Evolutionary conservation across 2,888 invertebrate genomes (phyloP), one percentile per base, ranked within the genome.

Genomic region (Drosophila ustulata): DNA sequence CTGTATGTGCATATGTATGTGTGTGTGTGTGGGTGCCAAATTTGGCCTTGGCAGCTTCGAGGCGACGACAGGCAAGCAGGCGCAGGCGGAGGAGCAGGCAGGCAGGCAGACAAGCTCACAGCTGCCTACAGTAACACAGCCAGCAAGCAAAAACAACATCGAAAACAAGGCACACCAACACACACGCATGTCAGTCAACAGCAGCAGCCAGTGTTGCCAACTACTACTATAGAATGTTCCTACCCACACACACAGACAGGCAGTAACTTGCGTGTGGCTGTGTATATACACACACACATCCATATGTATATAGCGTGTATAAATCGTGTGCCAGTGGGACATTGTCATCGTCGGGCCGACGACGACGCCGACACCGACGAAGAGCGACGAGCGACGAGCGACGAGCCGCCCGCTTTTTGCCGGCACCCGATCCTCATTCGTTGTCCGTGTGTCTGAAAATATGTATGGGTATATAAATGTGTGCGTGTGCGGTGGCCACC

Each of bases 31-130:
- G 87, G 82, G 82, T 68, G 71, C 63, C 57, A 68, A 84, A 88
- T 89, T 82, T 87, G 89, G 88, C 89, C 89, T 89, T 87, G 86
- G 86, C 88, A 41, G 30, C 47, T n/a, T 53, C 66, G 66, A 68
- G 73, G 57, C 68, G 88, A 66, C 86, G 82, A 82, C 80, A 80
- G 73, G 51, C 52, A 11, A 43, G 53, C 23, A 34, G 34, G 37
- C 37, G 45, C 59, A 46, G 70, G 77, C 86, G 82, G 88, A 88
- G 34, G 9, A 1, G 37, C 59, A 46, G 70, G 77, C 88, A 56
- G 43, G 32, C 66, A 46, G 67, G 77, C 88, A 88, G 88, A 88
- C 88, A 88, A 72, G 67, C 84, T 75, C 80, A 75, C 72, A 75
- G 72, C 70, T 71, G 75, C 76, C 66, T 55, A 71, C 67, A 76